Evolutionary conservation across 2,888 invertebrate genomes (phyloP).

Genomic region (Acrobasis repandana): DNA sequence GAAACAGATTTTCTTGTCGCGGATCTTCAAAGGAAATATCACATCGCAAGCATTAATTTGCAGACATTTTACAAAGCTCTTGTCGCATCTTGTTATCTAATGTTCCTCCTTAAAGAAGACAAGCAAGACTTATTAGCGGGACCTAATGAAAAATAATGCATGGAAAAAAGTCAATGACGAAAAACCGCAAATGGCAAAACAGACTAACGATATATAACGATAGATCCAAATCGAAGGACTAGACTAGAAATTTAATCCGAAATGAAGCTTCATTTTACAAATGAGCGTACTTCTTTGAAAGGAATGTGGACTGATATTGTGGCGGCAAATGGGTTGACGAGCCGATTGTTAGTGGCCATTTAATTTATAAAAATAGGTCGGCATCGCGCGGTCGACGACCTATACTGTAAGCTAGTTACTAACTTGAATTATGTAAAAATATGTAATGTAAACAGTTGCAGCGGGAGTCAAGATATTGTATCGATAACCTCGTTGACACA

Average conservation of each 20-base stretch:
- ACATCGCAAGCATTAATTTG: constrained; percentile 9
- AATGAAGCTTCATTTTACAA: constrained; percentile 43
- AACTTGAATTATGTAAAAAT: constrained; percentile 41
- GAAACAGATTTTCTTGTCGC: constrained; percentile 5
- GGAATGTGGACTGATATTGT: constrained; percentile 59
- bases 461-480: constrained; percentile 53
- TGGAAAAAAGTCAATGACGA: not conserved
- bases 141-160: too few species aligned
- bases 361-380: constrained; percentile 70
- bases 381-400: constrained; percentile 59
- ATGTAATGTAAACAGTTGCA: constrained; percentile 52
- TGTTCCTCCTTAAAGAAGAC: constrained; percentile 1
- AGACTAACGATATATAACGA: too few species aligned
- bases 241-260: constrained; percentile 43
- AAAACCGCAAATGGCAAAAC: too few species aligned
- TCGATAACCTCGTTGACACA: constrained; percentile 75
- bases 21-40: constrained; percentile 3
- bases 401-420: constrained; percentile 44
- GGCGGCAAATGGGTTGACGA: constrained; percentile 61
- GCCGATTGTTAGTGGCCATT: constrained; percentile 63
- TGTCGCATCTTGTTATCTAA: not conserved
- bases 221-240: constrained; percentile 3
- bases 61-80: not conserved
- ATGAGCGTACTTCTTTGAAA: constrained; percentile 45
- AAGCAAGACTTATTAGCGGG: constrained; percentile 2